These are phyloP conservation scores for Nicator chloris DNA, from an alignment of 2,113 vertebrate genomes.

Conservation along the genomic window DNA sequence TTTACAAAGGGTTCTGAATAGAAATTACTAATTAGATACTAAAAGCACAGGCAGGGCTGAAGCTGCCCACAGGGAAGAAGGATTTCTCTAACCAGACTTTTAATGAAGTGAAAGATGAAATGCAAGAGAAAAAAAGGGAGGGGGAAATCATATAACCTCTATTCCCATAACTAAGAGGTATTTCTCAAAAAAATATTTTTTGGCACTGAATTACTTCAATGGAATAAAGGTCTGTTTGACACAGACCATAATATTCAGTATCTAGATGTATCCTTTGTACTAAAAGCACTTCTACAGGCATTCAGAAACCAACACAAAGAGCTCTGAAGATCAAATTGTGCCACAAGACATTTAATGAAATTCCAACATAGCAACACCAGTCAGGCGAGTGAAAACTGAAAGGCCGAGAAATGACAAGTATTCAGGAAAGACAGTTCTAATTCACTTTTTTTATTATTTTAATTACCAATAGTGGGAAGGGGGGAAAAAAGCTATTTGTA, in stretches of 20 bases:
- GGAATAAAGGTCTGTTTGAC: not conserved
- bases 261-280: not conserved
- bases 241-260: not conserved
- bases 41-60: not conserved
- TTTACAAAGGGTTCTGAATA: not conserved
- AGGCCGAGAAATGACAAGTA: not conserved
- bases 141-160: not conserved
- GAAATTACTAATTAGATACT: not conserved
- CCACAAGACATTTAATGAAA: not conserved
- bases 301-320: not conserved
- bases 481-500: not conserved
- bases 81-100: not conserved
- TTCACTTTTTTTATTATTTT: not conserved
- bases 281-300: not conserved
- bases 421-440: not conserved
- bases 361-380: not conserved
- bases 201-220: not conserved
- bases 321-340: not conserved
- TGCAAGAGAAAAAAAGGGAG: not conserved
- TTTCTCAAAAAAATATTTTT: not conserved
- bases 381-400: not conserved
- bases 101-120: slow-evolving; percentile 6
- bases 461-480: not conserved
- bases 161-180: not conserved
- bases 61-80: slow-evolving; percentile 2